Conservation (phyloP, 2,113 vertebrate species). For the Ibidorhyncha struthersii region DNA sequence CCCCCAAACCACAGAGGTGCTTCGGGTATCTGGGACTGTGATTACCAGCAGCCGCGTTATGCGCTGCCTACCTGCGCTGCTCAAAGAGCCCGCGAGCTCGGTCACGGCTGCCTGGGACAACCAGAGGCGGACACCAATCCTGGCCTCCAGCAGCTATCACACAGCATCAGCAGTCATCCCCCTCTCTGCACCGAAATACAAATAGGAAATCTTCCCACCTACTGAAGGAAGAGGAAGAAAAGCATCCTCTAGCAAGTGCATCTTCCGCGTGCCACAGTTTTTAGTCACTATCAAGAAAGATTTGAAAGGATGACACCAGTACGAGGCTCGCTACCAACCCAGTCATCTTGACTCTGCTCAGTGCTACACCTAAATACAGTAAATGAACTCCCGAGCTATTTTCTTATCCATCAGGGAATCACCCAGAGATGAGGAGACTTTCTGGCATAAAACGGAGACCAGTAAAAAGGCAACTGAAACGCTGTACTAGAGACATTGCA, state of each 20-base stretch:
- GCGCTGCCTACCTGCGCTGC: background rate
- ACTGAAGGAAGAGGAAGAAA: background rate
- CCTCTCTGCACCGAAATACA: background rate
- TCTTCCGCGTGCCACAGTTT: background rate
- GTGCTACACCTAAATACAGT: background rate
- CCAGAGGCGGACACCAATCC: background rate
- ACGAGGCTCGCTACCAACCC: background rate
- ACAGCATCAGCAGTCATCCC: background rate
- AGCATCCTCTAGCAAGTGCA: background rate
- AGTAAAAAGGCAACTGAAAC: constrained; percentile 7
- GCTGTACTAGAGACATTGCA: background rate
- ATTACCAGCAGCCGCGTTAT: rapidly evolving
- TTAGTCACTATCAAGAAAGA: background rate
- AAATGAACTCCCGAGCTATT: background rate
- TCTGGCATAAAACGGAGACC: background rate
- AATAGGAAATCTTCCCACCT: background rate
- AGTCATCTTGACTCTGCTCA: background rate
- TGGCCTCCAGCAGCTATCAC: background rate
- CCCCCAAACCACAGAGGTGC: rapidly evolving
- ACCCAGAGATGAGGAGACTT: background rate
- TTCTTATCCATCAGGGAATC: constrained; percentile 44
- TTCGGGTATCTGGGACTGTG: background rate
- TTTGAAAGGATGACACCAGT: background rate
- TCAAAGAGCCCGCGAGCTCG: background rate
- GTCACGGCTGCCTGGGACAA: background rate